These are phyloP conservation scores for Delia radicum DNA, from an alignment of 1,140 invertebrate species.

Conservation along the genomic window DNA sequence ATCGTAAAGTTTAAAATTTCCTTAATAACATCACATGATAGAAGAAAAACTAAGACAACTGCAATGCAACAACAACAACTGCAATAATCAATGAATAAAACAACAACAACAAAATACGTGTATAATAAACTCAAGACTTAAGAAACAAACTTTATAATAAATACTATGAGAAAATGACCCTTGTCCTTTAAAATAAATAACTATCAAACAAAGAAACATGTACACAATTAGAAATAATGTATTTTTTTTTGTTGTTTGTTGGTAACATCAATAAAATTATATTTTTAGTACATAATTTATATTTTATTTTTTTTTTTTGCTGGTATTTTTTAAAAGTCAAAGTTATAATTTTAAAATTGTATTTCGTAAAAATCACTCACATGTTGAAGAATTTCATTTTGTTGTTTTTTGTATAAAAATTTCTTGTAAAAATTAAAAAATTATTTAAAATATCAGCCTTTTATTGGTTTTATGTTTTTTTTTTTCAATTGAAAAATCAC, in stretches of 20 bases:
- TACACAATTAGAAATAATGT: not conserved
- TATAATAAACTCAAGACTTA: not conserved
- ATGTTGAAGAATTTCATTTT: conserved; percentile 55
- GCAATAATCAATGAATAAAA: not conserved
- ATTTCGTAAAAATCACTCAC: conserved; percentile 43
- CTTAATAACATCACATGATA: not conserved
- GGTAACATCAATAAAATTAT: not conserved
- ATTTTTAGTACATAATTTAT: not conserved
- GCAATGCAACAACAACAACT: not conserved
- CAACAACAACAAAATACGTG: not conserved
- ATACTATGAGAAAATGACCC: conserved; percentile 17
- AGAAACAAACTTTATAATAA: not conserved
- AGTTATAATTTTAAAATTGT: not conserved
- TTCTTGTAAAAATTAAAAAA: not conserved
- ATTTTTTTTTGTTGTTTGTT: too few relatives aligned
- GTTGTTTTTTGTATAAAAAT: conserved; percentile 25
- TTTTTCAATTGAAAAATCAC: too few relatives aligned
- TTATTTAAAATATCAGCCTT: conserved; percentile 3
- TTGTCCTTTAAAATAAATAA: conserved; percentile 9
- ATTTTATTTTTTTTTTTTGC: too few relatives aligned
- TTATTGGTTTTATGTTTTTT: not conserved
- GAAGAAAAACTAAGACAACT: not conserved
- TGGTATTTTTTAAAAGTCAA: too few relatives aligned
- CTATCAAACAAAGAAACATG: not conserved
- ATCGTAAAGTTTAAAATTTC: not conserved